Evolutionary conservation across 2,888 invertebrate species (phyloP), one percentile per base, ranked within the genome.

Genomic region (Seira sanloemensis): DNA sequence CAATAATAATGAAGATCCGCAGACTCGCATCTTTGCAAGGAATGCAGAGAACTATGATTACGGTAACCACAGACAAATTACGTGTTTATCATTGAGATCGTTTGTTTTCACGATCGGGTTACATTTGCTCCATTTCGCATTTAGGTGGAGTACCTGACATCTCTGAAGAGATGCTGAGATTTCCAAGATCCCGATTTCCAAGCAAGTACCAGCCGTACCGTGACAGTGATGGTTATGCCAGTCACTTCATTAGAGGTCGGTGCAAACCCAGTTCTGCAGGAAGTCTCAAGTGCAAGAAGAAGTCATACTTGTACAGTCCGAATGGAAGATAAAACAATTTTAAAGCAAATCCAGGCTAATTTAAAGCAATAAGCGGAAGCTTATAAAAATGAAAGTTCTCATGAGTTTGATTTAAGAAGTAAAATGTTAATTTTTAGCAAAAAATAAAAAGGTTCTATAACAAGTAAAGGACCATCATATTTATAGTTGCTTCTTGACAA

Each of bases 211-310:
- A 5, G 2, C 18, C 2, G 50, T 50, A 58, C 77, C n/a, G 7
- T n/a, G 21, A n/a, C n/a, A n/a, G n/a, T n/a, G n/a, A n/a, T n/a
- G n/a, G n/a, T n/a, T 54, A 19, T 21, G 2, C 58, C 65, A 26
- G 9, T 46, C 23, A 46, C 7, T 67, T 25, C 27, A 68, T 68
- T n/a, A 58, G 21, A 24, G n/a, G 26, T 18, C 12, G 1, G 0
- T 81, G 81, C 23, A 74, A 19, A 26, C 24, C 69, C 26, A 81
- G 62, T 23, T 4, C 23, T 19, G 54, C 27, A 25, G 81, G 81
- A 19, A 18, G 23, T 21, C 18, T 58, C 1, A 81, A 75, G 46
- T 75, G 81, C 21, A 74, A 69, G 25, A 75, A 37, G 23, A 75
- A 18, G 24, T 12, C 21, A 12, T 80, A 74, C n/a, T 21, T 68